Conservation (phyloP, 2,888 invertebrate species). For the Lordiphosa andalusiaca region DNA sequence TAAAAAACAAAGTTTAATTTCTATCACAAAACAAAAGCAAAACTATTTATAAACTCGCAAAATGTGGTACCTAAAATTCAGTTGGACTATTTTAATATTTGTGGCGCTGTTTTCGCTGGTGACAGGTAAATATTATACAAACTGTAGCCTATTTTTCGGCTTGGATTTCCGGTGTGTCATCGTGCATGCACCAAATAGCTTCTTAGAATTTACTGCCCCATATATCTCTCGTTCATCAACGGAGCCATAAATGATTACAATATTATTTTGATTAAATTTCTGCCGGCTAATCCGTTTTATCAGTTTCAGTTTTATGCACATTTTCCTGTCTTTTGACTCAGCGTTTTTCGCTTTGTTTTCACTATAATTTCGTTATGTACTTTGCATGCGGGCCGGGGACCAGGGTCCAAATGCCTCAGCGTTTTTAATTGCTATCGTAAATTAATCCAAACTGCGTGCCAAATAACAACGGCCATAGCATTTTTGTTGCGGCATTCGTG, state of each 20-base stretch:
- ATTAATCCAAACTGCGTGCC: slow-evolving; percentile 76
- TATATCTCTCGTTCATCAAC: slow-evolving; percentile 30
- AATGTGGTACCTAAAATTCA: slow-evolving; percentile 59
- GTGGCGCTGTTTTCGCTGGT: slow-evolving; percentile 57
- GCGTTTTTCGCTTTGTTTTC: slow-evolving; percentile 36
- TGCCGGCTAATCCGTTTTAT: slow-evolving; percentile 56
- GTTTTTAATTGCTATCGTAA: slow-evolving; percentile 78
- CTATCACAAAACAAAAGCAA: background rate
- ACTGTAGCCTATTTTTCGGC: slow-evolving; percentile 1
- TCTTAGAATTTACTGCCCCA: slow-evolving; percentile 33
- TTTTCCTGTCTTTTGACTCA: slow-evolving; percentile 52
- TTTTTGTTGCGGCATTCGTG: slow-evolving; percentile 14
- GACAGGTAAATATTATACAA: slow-evolving; percentile 52
- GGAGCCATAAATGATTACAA: slow-evolving; percentile 53
- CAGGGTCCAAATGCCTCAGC: slow-evolving; percentile 31
- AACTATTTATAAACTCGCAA: slow-evolving; percentile 8
- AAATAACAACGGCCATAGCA: slow-evolving; percentile 36
- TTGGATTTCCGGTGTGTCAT: background rate
- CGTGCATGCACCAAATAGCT: slow-evolving; percentile 13
- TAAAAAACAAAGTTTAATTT: slow-evolving; percentile 9
- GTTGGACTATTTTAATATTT: slow-evolving; percentile 53
- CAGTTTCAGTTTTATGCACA: slow-evolving; percentile 65
- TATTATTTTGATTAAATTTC: slow-evolving; percentile 24
- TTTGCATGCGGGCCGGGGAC: slow-evolving; percentile 15
- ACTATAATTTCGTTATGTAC: slow-evolving; percentile 24